Percentiles rank a stretch among this genome's conserved stretches.
Conservation (phyloP, 1,140 invertebrate genomes). For the Halotydeus destructor region DNA sequence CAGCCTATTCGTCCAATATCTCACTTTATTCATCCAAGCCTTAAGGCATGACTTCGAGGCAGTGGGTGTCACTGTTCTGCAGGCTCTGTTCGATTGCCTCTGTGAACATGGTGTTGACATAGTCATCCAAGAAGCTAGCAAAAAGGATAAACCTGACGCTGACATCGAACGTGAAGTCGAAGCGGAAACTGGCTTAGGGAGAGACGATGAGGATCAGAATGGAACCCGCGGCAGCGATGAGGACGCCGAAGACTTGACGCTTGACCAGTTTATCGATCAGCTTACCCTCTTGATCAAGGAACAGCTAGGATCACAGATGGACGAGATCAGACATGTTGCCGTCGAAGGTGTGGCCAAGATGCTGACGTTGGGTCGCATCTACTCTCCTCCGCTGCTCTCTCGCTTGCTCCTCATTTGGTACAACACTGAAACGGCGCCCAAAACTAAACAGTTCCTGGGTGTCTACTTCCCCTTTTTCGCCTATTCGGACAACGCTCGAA, state of each 20-base stretch:
- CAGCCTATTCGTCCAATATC: background rate
- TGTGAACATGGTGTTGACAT: constrained; percentile 6
- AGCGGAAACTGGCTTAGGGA: background rate
- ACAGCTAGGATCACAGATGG: background rate
- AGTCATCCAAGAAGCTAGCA: background rate
- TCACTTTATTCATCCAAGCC: background rate
- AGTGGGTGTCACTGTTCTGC: background rate
- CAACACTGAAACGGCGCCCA: background rate
- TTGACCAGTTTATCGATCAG: background rate
- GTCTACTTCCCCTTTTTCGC: constrained; percentile 8
- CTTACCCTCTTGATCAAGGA: background rate
- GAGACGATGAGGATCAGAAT: constrained; percentile 1
- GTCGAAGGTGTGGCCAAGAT: constrained; percentile 7
- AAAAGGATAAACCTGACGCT: background rate
- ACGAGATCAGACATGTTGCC: background rate
- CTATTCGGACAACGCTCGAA: background rate
- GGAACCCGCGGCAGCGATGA: background rate
- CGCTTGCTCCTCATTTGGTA: constrained; percentile 6
- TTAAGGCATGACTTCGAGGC: background rate
- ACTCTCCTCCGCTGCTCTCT: constrained; percentile 6
- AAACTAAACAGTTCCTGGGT: constrained; percentile 6
- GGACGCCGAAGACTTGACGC: background rate
- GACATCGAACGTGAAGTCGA: background rate
- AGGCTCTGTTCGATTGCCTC: constrained; percentile 3
- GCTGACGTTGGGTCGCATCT: constrained; percentile 4